These are phyloP conservation scores for Mechanitis mazaeus DNA, from an alignment of 2,888 invertebrate species.

Conservation along the genomic window DNA sequence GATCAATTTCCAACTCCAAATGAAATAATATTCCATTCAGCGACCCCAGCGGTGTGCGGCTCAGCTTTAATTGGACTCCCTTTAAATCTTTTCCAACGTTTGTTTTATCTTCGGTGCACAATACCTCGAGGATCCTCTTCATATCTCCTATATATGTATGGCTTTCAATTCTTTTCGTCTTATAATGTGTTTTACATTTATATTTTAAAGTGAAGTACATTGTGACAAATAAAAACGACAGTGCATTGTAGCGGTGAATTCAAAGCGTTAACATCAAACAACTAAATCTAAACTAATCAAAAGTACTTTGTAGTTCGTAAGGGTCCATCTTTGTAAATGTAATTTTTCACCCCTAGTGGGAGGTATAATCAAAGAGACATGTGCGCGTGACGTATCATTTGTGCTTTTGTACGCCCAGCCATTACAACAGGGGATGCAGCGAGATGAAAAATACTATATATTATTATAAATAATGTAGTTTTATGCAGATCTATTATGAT, in stretches of 20 bases:
- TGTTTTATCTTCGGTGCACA: constrained; percentile 14
- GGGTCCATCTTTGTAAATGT: constrained; percentile 16
- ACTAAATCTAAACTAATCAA: constrained; percentile 2
- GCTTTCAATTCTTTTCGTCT: neutral
- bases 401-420: constrained; percentile 63
- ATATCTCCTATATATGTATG: neutral
- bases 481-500: no score
- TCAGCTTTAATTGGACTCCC: constrained; percentile 32
- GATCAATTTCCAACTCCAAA: constrained; percentile 63
- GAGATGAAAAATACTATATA: neutral
- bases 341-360: constrained; percentile 24
- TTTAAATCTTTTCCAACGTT: constrained; percentile 24
- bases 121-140: neutral
- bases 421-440: constrained; percentile 36
- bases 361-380: constrained; percentile 45
- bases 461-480: neutral
- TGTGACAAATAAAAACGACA: neutral
- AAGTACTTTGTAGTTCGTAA: neutral
- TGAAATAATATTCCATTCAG: constrained; percentile 60
- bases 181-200: constrained; percentile 1
- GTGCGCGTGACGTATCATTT: constrained; percentile 67
- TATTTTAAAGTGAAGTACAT: neutral
- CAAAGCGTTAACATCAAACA: constrained; percentile 7
- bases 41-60: constrained; percentile 40
- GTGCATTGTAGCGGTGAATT: neutral